Percentiles rank a stretch among this genome's conserved stretches.
phyloP scores from a whole-genome alignment of 2,113 vertebrate species.

The Cheilinus undulatus region DNA sequence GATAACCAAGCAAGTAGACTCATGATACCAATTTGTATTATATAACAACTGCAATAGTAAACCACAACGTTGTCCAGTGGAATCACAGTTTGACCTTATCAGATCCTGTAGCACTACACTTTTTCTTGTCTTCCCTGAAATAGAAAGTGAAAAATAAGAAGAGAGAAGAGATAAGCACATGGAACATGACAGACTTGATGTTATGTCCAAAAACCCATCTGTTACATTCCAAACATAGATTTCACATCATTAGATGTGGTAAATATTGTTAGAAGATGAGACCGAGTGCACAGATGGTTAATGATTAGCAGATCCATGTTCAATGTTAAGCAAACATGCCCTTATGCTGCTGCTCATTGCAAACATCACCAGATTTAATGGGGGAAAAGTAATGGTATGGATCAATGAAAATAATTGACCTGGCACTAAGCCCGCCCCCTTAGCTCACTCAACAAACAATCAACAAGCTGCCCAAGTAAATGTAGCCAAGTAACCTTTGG shows the following conservation, averaged over 20 bases:
- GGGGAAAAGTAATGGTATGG: not conserved
- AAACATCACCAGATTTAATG: not conserved
- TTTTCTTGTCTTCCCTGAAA: too few species aligned
- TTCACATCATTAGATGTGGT: not conserved
- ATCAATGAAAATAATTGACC: not conserved
- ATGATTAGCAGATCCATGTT: constrained; percentile 35
- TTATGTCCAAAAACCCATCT: not conserved
- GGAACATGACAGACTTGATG: not conserved
- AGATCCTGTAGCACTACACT: too few species aligned
- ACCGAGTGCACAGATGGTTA: constrained; percentile 2
- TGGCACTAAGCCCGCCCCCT: not conserved
- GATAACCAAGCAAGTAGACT: too few species aligned
- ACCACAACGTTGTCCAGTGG: too few species aligned
- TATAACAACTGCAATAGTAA: too few species aligned
- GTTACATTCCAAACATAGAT: not conserved
- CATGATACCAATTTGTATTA: too few species aligned
- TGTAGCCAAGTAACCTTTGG: too few species aligned
- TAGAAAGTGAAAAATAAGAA: too few species aligned
- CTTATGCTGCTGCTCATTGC: not conserved
- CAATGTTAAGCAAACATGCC: constrained; percentile 29
- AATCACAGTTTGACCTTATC: too few species aligned
- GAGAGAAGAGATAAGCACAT: too few species aligned
- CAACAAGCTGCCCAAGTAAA: too few species aligned
- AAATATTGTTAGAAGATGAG: not conserved
- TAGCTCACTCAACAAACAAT: too few species aligned